Evolutionary conservation across 2,113 vertebrate species (phyloP).

Genomic region (Okapia johnstoni): DNA sequence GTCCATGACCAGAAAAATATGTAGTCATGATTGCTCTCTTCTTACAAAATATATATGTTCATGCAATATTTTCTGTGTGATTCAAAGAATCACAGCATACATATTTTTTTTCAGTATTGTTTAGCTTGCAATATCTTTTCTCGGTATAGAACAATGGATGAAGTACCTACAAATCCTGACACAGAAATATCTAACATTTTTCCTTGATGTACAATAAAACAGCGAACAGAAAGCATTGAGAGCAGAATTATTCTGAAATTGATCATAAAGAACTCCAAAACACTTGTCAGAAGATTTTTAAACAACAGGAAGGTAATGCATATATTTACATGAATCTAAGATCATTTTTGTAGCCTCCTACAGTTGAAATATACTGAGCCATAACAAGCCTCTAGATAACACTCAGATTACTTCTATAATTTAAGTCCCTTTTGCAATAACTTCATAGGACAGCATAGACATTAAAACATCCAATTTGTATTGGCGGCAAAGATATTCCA

Average conservation of each 20-base stretch:
- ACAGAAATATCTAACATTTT: conserved; percentile 35
- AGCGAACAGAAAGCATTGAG: background rate
- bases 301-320: conserved; percentile 21
- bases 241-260: conserved; percentile 30
- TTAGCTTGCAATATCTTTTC: conserved; percentile 45
- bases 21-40: background rate
- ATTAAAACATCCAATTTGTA: conserved; percentile 36
- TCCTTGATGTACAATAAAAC: background rate
- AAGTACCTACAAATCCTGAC: conserved; percentile 36
- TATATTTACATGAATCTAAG: conserved; percentile 37
- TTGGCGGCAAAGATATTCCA: conserved; percentile 28
- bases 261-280: conserved; percentile 15
- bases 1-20: background rate
- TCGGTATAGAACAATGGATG: background rate
- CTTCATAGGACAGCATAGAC: conserved; percentile 12
- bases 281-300: conserved; percentile 34
- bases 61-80: background rate
- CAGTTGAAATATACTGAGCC: conserved; percentile 17
- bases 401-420: conserved; percentile 35
- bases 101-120: background rate
- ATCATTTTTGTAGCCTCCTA: conserved; percentile 22
- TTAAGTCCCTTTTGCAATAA: conserved; percentile 44
- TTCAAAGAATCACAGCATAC: background rate
- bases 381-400: background rate
- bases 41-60: background rate